phyloP scores from a whole-genome alignment of 2,888 invertebrate species.

The Rhabditoides inermis region DNA sequence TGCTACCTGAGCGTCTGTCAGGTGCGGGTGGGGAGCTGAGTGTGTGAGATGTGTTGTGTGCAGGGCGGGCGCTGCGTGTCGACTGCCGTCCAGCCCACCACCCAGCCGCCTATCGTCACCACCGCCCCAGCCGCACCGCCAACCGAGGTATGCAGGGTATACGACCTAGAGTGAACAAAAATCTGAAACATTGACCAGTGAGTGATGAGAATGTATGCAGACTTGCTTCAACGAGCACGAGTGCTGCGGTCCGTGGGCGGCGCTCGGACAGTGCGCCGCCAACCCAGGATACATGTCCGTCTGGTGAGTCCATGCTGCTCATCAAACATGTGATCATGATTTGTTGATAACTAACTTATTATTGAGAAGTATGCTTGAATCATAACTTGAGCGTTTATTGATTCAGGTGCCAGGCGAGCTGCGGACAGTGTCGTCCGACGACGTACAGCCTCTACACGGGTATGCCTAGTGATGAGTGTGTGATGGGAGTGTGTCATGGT shows the following conservation, averaged over 20 bases:
- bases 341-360: too few relatives aligned
- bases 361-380: neutral
- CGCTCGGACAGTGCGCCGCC: constrained; percentile 3
- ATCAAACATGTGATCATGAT: too few relatives aligned
- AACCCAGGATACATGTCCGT: constrained; percentile 9
- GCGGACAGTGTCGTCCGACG: constrained; percentile 5
- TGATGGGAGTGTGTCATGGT: too few relatives aligned
- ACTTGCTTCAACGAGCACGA: constrained; percentile 14
- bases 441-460: constrained; percentile 1
- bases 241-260: constrained; percentile 10
- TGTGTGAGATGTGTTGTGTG: too few relatives aligned
- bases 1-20: constrained; percentile 4
- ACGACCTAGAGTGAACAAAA: too few relatives aligned
- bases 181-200: neutral
- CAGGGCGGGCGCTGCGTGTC: constrained; percentile 6
- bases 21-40: too few relatives aligned
- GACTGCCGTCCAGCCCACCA: too few relatives aligned
- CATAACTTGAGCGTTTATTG: neutral
- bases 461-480: constrained; percentile 1
- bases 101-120: too few relatives aligned
- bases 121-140: too few relatives aligned
- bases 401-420: constrained; percentile 7
- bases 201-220: neutral
- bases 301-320: constrained; percentile 1
- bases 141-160: too few relatives aligned